Percentiles rank a stretch among this genome's conserved stretches.
Conservation (phyloP, 2,797 vertebrate species). For the Pteropus rufus region DNA sequence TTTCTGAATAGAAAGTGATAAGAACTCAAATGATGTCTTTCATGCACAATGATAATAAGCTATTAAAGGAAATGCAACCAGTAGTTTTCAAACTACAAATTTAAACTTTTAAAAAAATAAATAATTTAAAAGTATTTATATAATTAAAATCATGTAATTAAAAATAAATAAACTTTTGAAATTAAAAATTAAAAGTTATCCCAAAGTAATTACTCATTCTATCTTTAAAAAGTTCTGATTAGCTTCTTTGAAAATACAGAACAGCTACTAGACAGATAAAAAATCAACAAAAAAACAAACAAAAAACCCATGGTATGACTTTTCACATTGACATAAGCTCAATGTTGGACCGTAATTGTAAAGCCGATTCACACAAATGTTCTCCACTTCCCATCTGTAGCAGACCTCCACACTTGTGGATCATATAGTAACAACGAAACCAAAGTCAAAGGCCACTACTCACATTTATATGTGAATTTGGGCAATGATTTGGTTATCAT, state of each 20-base stretch:
- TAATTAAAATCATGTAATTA: neutral
- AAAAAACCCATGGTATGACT: neutral
- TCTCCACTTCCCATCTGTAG: too few relatives aligned
- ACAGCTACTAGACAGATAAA: neutral
- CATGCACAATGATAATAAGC: neutral
- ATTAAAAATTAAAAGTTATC: neutral
- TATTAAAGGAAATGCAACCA: neutral
- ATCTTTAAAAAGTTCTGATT: neutral
- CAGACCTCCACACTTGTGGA: neutral
- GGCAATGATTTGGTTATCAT: neutral
- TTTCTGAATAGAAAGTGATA: constrained; percentile 20
- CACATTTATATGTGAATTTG: neutral
- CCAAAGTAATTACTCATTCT: neutral
- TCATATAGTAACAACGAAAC: fast-evolving
- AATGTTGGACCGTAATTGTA: fast-evolving
- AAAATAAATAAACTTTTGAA: neutral
- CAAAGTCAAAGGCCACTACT: neutral
- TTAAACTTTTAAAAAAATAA: neutral
- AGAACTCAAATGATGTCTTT: neutral
- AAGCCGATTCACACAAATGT: neutral
- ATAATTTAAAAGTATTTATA: neutral
- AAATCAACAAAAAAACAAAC: neutral
- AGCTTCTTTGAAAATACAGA: neutral
- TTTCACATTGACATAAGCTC: fast-evolving
- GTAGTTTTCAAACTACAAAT: neutral